These are phyloP conservation scores for Pelochelys cantorii DNA, from an alignment of 2,797 vertebrate genomes.

Conservation along the genomic window DNA sequence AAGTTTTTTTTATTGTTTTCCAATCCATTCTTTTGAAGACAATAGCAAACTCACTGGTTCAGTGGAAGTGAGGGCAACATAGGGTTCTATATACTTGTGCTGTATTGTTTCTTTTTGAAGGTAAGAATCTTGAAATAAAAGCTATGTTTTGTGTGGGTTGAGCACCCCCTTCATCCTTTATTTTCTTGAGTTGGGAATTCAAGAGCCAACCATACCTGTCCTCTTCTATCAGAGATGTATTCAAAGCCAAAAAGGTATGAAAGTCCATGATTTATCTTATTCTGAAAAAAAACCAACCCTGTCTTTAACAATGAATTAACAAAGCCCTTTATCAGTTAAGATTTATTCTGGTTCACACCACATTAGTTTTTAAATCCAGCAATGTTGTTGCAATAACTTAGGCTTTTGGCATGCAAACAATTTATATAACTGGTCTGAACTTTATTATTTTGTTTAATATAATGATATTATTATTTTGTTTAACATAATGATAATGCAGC, in stretches of 20 bases:
- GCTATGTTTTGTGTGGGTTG: neutral
- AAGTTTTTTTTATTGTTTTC: neutral
- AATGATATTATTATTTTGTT: no score
- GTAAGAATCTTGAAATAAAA: neutral
- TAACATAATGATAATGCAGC: fast-evolving
- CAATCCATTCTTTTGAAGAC: neutral
- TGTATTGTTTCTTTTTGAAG: neutral
- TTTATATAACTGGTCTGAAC: neutral
- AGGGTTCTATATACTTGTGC: neutral
- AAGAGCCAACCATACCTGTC: neutral
- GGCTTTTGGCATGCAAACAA: constrained; percentile 36
- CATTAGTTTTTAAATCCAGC: constrained; percentile 10
- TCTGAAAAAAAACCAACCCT: neutral
- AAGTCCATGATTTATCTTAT: constrained; percentile 3
- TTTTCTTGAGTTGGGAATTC: neutral
- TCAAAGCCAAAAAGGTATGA: neutral
- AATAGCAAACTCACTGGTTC: neutral
- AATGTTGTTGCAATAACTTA: neutral
- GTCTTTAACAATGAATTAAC: constrained; percentile 23
- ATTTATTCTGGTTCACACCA: neutral
- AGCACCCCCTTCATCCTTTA: neutral
- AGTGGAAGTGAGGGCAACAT: neutral
- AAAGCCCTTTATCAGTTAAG: constrained; percentile 9
- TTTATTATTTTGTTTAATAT: neutral
- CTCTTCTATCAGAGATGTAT: neutral